These are phyloP conservation scores for Channa striata DNA, from an alignment of 2,797 vertebrate genomes.

Conservation along the genomic window DNA sequence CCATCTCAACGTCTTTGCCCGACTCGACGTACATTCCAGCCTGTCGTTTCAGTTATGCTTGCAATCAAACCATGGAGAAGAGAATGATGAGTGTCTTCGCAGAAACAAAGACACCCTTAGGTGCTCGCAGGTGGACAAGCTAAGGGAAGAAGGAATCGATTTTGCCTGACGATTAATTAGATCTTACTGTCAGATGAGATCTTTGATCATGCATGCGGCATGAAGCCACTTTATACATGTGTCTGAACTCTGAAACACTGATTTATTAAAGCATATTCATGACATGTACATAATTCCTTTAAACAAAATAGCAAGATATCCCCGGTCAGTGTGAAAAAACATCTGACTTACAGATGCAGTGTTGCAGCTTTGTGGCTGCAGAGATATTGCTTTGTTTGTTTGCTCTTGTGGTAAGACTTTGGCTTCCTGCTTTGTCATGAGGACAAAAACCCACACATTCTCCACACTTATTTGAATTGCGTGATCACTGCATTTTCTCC, in stretches of 20 bases:
- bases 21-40: slow-evolving; percentile 55
- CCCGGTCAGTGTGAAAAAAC: not conserved
- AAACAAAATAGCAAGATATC: not conserved
- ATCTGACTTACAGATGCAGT: slow-evolving; percentile 11
- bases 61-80: slow-evolving; percentile 23
- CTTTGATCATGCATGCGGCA: not conserved
- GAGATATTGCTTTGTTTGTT: slow-evolving; percentile 37
- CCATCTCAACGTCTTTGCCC: slow-evolving; percentile 29
- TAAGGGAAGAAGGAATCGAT: slow-evolving; percentile 4
- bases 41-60: slow-evolving; percentile 56
- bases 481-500: slow-evolving; percentile 35
- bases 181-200: not conserved
- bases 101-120: slow-evolving; percentile 15
- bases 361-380: slow-evolving; percentile 17
- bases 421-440: slow-evolving; percentile 19
- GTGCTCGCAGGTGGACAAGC: slow-evolving; percentile 5
- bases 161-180: not conserved
- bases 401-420: slow-evolving; percentile 26
- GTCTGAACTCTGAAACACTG: not conserved
- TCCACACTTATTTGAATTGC: slow-evolving; percentile 16
- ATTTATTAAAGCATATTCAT: not conserved
- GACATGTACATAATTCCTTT: not conserved
- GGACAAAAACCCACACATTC: slow-evolving; percentile 20
- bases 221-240: not conserved
- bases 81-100: slow-evolving; percentile 1